These are phyloP conservation scores for Drosophila ambigua DNA, from an alignment of 1,140 invertebrate genomes.

Conservation along the genomic window DNA sequence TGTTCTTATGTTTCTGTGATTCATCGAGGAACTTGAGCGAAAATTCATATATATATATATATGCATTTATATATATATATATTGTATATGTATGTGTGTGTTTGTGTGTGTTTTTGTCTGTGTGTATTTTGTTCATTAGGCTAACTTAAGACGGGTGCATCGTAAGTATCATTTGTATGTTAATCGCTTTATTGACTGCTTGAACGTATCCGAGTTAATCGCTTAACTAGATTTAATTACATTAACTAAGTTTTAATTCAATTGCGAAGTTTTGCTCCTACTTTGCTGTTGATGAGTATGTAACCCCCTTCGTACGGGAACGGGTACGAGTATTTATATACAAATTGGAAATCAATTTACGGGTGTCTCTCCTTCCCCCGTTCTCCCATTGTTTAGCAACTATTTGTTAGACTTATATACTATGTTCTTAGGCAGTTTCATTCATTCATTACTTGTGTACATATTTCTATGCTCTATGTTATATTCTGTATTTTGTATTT, in stretches of 20 bases:
- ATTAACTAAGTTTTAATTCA: constrained; percentile 69
- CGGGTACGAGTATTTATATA: constrained; percentile 37
- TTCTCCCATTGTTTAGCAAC: constrained; percentile 41
- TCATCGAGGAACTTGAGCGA: constrained; percentile 78
- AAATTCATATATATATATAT: constrained; percentile 69
- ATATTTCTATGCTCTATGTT: constrained; percentile 39
- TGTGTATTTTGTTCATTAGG: constrained; percentile 33
- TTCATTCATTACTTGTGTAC: constrained; percentile 67
- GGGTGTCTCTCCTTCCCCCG: constrained; percentile 14
- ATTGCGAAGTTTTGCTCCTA: constrained; percentile 83
- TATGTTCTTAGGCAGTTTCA: constrained; percentile 79
- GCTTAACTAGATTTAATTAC: constrained; percentile 64
- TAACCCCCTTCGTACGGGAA: not conserved
- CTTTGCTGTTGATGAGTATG: constrained; percentile 54
- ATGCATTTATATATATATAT: constrained; percentile 23
- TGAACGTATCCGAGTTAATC: constrained; percentile 61
- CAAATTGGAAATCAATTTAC: constrained; percentile 55
- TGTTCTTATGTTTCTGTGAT: constrained; percentile 52
- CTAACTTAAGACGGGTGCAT: constrained; percentile 74
- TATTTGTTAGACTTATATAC: constrained; percentile 69
- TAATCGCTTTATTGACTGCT: constrained; percentile 71
- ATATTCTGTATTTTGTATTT: constrained; percentile 55
- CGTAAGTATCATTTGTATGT: constrained; percentile 44
- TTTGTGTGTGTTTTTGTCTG: constrained; percentile 20
- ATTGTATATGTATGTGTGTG: not conserved